Conservation (phyloP, 1,140 invertebrate genomes). For the Globodera rostochiensis region DNA sequence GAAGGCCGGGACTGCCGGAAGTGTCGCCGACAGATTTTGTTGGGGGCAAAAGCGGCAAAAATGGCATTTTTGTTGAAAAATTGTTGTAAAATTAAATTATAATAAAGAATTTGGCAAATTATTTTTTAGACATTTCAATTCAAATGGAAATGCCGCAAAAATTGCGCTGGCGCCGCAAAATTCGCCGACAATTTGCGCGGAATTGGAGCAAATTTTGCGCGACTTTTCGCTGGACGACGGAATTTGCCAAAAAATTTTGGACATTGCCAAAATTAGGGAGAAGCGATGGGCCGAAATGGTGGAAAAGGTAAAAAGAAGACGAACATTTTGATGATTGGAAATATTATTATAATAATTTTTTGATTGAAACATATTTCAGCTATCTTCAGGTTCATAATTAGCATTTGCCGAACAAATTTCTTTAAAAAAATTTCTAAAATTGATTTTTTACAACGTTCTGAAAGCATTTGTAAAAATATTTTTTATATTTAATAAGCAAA, state of each 20-base stretch:
- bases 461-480: too few relatives aligned
- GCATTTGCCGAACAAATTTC: too few relatives aligned
- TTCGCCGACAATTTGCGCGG: not conserved
- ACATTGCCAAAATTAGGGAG: not conserved
- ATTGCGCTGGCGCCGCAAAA: constrained; percentile 25
- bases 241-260: constrained; percentile 13
- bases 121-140: constrained; percentile 9
- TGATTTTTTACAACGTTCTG: too few relatives aligned
- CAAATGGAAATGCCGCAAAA: not conserved
- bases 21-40: constrained; percentile 1
- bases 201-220: not conserved
- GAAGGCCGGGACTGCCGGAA: constrained; percentile 24
- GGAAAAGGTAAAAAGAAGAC: constrained; percentile 19
- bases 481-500: too few relatives aligned
- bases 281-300: constrained; percentile 15
- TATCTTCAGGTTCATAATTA: too few relatives aligned
- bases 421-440: too few relatives aligned
- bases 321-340: too few relatives aligned
- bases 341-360: too few relatives aligned
- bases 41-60: constrained; percentile 18
- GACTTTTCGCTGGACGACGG: constrained; percentile 3
- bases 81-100: constrained; percentile 6
- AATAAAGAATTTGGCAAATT: constrained; percentile 1
- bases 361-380: too few relatives aligned
- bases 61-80: constrained; percentile 1